phyloP scores from a whole-genome alignment of 2,113 vertebrate genomes.

The Rhinopomastus cyanomelas region DNA sequence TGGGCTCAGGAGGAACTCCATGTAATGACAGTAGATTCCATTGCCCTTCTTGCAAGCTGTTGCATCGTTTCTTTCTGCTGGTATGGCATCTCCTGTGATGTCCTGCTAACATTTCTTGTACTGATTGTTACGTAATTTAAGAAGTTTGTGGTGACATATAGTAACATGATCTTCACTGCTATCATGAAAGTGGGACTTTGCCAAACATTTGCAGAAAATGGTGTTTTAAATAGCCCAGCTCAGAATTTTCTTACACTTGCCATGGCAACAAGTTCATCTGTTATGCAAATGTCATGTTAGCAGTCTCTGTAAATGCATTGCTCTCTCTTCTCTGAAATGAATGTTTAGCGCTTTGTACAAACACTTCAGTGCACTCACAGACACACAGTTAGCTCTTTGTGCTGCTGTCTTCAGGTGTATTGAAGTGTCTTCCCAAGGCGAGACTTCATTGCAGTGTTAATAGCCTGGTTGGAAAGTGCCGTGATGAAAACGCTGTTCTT shows the following conservation, averaged over 20 bases:
- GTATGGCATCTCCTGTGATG: neutral
- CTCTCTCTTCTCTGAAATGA: neutral
- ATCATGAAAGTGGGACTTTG: neutral
- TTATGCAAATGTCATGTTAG: neutral
- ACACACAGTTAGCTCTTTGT: fast-evolving
- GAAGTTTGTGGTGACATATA: neutral
- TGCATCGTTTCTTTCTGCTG: neutral
- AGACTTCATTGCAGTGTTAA: neutral
- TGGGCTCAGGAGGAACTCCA: neutral
- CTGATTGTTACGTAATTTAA: neutral
- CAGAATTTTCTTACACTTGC: constrained; percentile 19
- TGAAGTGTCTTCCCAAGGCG: neutral
- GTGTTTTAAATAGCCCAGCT: constrained; percentile 51
- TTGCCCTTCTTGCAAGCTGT: neutral
- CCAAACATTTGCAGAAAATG: constrained; percentile 10
- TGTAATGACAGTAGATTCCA: neutral
- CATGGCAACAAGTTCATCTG: constrained; percentile 58
- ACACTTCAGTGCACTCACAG: neutral
- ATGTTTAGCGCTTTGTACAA: neutral
- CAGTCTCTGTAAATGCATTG: neutral
- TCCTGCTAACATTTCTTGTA: neutral
- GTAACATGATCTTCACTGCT: neutral
- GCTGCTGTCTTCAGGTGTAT: neutral
- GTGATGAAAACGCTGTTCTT: neutral
- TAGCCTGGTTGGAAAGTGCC: neutral